Conservation (phyloP, 2,797 vertebrate species). For the Cuculus canorus region DNA sequence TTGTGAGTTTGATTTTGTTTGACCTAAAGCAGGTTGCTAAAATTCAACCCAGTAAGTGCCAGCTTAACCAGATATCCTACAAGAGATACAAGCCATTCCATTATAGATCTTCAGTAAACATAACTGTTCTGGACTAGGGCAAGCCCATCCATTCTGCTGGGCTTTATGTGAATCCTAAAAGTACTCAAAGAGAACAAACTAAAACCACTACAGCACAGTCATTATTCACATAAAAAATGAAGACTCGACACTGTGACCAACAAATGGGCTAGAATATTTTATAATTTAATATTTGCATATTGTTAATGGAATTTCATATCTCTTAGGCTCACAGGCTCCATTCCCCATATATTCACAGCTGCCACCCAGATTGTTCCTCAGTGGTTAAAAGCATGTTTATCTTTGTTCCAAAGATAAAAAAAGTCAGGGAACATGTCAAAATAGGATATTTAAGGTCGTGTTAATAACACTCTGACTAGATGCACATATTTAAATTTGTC, state of each 20-base stretch:
- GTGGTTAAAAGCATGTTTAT: background rate
- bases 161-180: conserved; percentile 14
- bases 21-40: background rate
- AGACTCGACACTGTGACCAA: background rate
- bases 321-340: background rate
- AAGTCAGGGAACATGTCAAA: background rate
- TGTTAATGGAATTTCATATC: background rate
- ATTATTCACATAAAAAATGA: background rate
- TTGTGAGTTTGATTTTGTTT: background rate
- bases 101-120: conserved; percentile 51
- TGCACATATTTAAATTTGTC: background rate
- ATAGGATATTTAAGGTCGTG: background rate
- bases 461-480: background rate
- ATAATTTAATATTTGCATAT: background rate
- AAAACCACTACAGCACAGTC: background rate
- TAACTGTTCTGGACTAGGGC: conserved; percentile 53
- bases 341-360: background rate
- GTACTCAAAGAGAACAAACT: background rate
- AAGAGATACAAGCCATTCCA: conserved; percentile 56
- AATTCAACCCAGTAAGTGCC: conserved; percentile 14
- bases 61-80: conserved; percentile 57
- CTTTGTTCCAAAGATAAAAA: background rate
- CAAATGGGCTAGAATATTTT: background rate
- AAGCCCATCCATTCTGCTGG: conserved; percentile 17
- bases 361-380: background rate